Percentiles rank a stretch among this genome's conserved stretches.
These are phyloP conservation scores for Rhagophthalmus giganteus DNA, from an alignment of 2,888 invertebrate genomes.

Conservation along the genomic window DNA sequence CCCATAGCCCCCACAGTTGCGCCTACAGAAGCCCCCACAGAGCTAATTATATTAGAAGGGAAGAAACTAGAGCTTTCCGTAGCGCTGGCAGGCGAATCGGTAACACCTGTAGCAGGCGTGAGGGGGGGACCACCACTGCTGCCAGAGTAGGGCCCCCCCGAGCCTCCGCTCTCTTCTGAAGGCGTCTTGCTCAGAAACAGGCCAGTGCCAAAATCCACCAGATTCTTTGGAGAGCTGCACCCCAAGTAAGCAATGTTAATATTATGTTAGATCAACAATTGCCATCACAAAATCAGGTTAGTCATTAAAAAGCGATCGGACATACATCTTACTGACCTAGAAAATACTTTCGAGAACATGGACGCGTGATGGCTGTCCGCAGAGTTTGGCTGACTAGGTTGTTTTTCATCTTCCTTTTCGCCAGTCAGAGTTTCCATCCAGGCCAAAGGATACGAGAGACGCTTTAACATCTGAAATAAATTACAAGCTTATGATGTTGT, in stretches of 20 bases:
- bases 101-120: slow-evolving; percentile 65
- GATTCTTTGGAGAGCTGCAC: slow-evolving; percentile 85
- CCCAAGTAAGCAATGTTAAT: slow-evolving; percentile 38
- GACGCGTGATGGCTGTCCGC: slow-evolving; percentile 66
- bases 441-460: slow-evolving; percentile 86
- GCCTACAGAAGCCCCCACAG: slow-evolving; percentile 52
- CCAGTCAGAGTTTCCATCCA: slow-evolving; percentile 90
- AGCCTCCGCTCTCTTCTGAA: slow-evolving; percentile 81
- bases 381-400: slow-evolving; percentile 51
- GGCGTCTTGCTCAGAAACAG: slow-evolving; percentile 90
- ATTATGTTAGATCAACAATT: slow-evolving; percentile 39
- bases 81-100: slow-evolving; percentile 62
- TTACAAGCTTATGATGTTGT: neutral
- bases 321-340: slow-evolving; percentile 64
- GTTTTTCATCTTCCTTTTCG: slow-evolving; percentile 65
- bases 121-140: slow-evolving; percentile 61
- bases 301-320: neutral
- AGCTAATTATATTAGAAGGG: slow-evolving; percentile 54
- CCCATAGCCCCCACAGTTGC: slow-evolving; percentile 51
- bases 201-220: slow-evolving; percentile 95
- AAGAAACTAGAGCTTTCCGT: slow-evolving; percentile 52
- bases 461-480: slow-evolving; percentile 81
- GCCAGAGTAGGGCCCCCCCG: slow-evolving; percentile 54
- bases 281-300: slow-evolving; percentile 5
- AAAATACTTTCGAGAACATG: slow-evolving; percentile 89